These are phyloP conservation scores for Zonitis immaculata DNA, from an alignment of 2,888 invertebrate genomes.

Conservation along the genomic window DNA sequence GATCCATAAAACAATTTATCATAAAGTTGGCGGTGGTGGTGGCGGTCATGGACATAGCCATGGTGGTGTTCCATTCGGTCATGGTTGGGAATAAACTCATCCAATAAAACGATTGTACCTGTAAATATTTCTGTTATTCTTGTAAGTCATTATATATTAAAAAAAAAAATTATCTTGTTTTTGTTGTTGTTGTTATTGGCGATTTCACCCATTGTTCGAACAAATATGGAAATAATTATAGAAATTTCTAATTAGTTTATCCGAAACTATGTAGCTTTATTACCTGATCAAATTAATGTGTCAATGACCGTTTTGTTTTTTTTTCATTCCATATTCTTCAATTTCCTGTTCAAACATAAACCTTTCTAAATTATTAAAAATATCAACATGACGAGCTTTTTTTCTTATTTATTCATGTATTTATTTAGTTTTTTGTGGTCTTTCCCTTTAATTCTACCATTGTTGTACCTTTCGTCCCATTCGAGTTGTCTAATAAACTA, in stretches of 20 bases:
- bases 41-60: conserved; percentile 29
- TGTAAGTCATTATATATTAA: too few species aligned
- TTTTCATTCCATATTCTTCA: neutral
- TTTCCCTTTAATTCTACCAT: neutral
- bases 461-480: neutral
- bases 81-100: conserved; percentile 18
- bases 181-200: too few species aligned
- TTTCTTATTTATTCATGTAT: too few species aligned
- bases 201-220: too few species aligned
- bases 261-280: too few species aligned
- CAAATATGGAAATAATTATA: too few species aligned
- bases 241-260: too few species aligned
- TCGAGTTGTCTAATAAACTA: too few species aligned
- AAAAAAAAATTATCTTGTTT: too few species aligned
- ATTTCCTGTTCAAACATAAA: neutral
- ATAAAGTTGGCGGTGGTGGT: conserved; percentile 35
- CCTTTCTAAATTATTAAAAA: neutral
- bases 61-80: conserved; percentile 34
- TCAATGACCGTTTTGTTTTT: neutral
- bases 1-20: conserved; percentile 64
- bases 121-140: neutral
- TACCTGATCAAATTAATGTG: neutral
- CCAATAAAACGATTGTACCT: neutral
- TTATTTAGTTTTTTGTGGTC: neutral
- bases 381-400: too few species aligned